phyloP scores from a whole-genome alignment of 2,113 vertebrate species.

The Martes martes region DNA sequence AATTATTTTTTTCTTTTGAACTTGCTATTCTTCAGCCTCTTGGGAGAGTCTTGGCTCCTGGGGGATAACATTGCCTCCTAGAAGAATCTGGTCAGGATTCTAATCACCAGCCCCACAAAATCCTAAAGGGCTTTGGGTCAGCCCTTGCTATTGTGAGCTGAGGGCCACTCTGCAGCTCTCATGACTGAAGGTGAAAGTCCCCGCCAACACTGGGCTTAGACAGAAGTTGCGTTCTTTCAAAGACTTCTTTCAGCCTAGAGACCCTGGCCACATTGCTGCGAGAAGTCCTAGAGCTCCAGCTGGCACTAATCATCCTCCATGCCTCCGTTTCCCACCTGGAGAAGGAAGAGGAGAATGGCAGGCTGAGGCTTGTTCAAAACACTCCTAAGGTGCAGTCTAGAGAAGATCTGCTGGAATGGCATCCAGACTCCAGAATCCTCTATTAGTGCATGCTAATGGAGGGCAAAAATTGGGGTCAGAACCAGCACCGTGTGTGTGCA shows the following conservation, averaged over 20 bases:
- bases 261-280: fast-evolving
- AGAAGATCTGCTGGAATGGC: not conserved
- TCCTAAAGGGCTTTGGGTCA: not conserved
- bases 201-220: not conserved
- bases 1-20: not conserved
- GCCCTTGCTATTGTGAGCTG: not conserved
- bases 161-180: not conserved
- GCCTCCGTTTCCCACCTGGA: not conserved
- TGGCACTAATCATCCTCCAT: not conserved
- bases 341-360: not conserved
- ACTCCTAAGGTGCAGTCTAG: not conserved
- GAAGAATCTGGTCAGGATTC: not conserved
- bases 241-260: not conserved
- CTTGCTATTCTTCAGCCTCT: not conserved
- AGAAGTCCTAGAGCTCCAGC: not conserved
- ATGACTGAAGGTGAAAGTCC: not conserved
- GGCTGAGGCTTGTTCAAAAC: not conserved
- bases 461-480: not conserved
- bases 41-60: too few species aligned
- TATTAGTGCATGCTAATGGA: too few species aligned
- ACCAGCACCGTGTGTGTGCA: fast-evolving
- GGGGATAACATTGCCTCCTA: not conserved
- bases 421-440: not conserved
- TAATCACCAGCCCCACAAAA: not conserved
- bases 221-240: fast-evolving